Percentiles rank a stretch among this genome's conserved stretches.
phyloP scores from a whole-genome alignment of 2,113 vertebrate genomes.

The Silurus meridionalis region DNA sequence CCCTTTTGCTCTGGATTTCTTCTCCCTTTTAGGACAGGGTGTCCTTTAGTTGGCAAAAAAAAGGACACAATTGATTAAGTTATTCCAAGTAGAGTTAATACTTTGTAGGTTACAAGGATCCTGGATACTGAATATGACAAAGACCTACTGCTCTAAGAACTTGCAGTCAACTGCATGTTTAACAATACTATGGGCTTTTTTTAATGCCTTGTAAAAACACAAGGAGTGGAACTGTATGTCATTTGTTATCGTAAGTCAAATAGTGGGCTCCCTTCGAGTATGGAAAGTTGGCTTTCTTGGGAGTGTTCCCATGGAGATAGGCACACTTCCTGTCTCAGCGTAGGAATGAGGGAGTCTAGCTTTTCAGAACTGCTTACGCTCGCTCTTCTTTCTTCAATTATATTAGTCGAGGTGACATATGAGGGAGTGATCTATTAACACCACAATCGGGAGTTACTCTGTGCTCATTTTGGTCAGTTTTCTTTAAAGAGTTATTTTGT shows the following conservation, averaged over 20 bases:
- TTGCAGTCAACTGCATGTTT: background rate
- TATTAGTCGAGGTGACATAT: background rate
- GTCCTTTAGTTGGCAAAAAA: background rate
- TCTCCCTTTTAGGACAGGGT: background rate
- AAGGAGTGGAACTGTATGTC: background rate
- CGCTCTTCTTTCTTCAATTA: constrained; percentile 35
- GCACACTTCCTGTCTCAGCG: constrained; percentile 69
- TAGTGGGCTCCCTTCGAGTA: background rate
- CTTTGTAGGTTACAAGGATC: too few species aligned
- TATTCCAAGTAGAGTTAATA: background rate
- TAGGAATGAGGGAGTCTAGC: constrained; percentile 35
- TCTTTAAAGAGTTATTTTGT: background rate
- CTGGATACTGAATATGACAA: background rate
- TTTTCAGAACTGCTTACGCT: constrained; percentile 30
- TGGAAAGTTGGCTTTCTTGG: constrained; percentile 58
- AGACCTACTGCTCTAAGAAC: background rate
- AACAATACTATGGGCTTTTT: background rate
- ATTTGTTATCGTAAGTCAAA: constrained; percentile 27
- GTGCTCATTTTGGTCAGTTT: background rate
- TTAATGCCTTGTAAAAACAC: background rate
- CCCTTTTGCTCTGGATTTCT: constrained; percentile 17
- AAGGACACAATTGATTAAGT: background rate
- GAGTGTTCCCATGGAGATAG: constrained; percentile 68
- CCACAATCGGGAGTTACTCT: background rate
- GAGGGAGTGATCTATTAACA: background rate